phyloP scores from a whole-genome alignment of 1,140 invertebrate species.

The Diabrotica virgifera region DNA sequence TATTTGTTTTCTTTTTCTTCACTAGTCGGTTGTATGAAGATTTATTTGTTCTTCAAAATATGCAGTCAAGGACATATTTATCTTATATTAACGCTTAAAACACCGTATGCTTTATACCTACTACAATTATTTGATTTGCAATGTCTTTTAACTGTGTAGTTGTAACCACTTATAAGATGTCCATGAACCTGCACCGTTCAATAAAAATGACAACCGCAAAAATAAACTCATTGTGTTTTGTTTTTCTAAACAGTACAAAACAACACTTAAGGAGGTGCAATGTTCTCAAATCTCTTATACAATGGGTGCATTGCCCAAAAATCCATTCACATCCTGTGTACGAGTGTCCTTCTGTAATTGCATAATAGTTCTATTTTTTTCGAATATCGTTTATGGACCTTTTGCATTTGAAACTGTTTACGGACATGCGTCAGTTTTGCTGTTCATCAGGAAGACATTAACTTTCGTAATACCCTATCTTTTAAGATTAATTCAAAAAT shows the following conservation, averaged over 20 bases:
- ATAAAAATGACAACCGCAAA: conserved; percentile 22
- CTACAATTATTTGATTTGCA: too few species aligned
- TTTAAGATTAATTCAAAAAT: too few species aligned
- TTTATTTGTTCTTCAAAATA: too few species aligned
- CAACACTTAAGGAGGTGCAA: conserved; percentile 10
- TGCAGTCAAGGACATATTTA: too few species aligned
- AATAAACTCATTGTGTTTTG: conserved; percentile 19
- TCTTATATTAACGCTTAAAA: too few species aligned
- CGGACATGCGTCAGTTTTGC: not conserved
- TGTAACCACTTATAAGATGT: conserved; percentile 13
- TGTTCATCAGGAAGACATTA: conserved; percentile 5
- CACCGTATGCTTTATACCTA: too few species aligned
- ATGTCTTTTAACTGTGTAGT: too few species aligned
- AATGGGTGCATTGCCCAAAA: conserved; percentile 21
- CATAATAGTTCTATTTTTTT: conserved; percentile 24
- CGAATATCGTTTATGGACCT: not conserved
- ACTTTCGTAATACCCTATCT: too few species aligned
- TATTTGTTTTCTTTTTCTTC: too few species aligned
- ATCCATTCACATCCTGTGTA: conserved; percentile 7
- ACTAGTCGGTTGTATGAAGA: too few species aligned
- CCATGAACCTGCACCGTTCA: conserved; percentile 21
- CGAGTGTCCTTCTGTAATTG: conserved; percentile 18
- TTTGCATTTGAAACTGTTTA: not conserved
- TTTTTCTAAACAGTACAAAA: conserved; percentile 20
- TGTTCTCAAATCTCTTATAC: conserved; percentile 20